Percentiles rank a stretch among this genome's conserved stretches.
Evolutionary conservation across 2,113 vertebrate genomes (phyloP).

Genomic region (Grammomys dolichurus): DNA sequence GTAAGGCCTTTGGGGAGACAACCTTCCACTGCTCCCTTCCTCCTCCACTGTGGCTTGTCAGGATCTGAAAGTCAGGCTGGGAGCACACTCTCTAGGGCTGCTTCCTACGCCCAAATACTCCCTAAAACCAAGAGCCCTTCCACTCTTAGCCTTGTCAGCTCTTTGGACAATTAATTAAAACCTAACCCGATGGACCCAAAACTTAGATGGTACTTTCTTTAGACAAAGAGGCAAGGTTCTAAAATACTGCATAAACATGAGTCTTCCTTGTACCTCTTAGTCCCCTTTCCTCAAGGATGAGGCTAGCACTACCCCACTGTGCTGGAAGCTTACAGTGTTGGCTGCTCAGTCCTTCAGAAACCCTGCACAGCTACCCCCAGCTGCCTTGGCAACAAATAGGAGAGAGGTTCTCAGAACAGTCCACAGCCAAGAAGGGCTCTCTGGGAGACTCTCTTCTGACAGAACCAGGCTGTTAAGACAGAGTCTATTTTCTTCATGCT

Average conservation of each 20-base stretch:
- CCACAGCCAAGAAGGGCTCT: constrained; percentile 17
- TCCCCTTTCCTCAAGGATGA: background rate
- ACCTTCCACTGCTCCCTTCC: background rate
- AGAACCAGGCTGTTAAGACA: constrained; percentile 59
- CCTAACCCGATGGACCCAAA: background rate
- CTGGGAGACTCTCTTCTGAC: background rate
- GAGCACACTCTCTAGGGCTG: background rate
- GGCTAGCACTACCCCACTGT: accelerated
- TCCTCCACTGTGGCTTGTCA: background rate
- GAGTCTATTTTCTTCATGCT: constrained; percentile 74
- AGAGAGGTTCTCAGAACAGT: background rate
- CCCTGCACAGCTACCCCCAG: accelerated
- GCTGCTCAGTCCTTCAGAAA: background rate
- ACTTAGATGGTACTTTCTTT: background rate
- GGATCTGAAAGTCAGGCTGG: background rate
- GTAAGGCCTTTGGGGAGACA: background rate
- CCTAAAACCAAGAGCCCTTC: background rate
- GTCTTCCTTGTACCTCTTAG: background rate
- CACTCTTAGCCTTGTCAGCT: background rate
- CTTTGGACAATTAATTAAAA: background rate
- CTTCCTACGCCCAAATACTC: background rate
- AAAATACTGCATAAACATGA: background rate
- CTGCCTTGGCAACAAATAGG: background rate
- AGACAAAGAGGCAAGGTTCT: background rate
- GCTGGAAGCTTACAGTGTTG: background rate